A percentile compares a stretch with the other conserved stretches of the same genome.
phyloP scores from a whole-genome alignment of 2,888 invertebrate species.

The Allacma fusca region DNA sequence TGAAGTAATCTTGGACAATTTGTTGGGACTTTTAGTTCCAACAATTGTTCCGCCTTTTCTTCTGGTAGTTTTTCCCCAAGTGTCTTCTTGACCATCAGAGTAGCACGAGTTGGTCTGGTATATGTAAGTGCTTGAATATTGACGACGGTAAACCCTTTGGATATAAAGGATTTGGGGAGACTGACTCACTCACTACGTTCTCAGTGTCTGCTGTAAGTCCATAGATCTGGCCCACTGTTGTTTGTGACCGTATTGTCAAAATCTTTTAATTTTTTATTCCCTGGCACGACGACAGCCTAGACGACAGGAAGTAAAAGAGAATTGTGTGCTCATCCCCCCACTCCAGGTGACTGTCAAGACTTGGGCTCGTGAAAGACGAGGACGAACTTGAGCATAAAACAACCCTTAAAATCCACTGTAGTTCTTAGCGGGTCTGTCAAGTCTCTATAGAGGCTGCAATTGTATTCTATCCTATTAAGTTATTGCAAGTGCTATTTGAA shows the following conservation, averaged over 20 bases:
- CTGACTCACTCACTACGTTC: not conserved
- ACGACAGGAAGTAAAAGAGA: constrained; percentile 6
- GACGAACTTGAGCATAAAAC: not conserved
- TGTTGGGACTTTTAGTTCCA: too few relatives aligned
- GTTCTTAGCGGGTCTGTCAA: not conserved
- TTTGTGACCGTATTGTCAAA: not conserved
- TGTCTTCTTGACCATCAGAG: not conserved
- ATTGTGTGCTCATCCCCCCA: constrained; percentile 1
- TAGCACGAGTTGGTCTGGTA: not conserved
- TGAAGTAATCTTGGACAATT: too few relatives aligned
- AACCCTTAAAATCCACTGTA: not conserved
- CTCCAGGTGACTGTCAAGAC: constrained; percentile 7
- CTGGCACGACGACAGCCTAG: not conserved
- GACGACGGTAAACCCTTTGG: not conserved
- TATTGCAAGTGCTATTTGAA: not conserved
- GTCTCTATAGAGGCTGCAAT: not conserved
- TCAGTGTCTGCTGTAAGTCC: too few relatives aligned
- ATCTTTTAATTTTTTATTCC: not conserved
- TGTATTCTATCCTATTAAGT: not conserved
- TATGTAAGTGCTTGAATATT: not conserved
- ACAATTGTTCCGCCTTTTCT: too few relatives aligned
- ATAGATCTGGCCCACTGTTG: not conserved
- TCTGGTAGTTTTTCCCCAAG: not conserved
- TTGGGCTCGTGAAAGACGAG: not conserved
- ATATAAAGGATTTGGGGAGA: not conserved